Conservation (phyloP, 2,797 vertebrate species). For the Sarcoramphus papa region DNA sequence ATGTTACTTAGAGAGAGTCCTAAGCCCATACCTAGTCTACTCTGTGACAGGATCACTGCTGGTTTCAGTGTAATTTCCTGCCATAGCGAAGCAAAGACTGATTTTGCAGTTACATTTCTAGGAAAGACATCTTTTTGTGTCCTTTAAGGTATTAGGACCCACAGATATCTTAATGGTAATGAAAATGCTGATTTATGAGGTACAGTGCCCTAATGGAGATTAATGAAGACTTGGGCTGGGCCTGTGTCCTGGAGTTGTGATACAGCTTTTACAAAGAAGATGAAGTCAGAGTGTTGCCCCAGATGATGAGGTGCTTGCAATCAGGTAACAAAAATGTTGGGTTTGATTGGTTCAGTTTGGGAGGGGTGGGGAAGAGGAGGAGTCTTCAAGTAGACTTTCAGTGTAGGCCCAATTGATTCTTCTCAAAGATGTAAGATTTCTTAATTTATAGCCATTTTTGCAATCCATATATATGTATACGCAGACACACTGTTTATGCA, state of each 20-base stretch:
- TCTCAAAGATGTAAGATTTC: neutral
- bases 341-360: neutral
- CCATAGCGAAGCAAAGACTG: neutral
- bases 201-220: neutral
- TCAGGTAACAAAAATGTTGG: neutral
- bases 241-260: neutral
- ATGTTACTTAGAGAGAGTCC: neutral
- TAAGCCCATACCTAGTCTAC: neutral
- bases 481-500: neutral
- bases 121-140: neutral
- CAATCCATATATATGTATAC: rapidly evolving
- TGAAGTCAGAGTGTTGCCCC: neutral
- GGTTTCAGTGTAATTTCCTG: neutral
- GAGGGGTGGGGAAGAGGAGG: neutral
- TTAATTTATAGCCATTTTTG: neutral
- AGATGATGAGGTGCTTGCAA: neutral
- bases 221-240: neutral
- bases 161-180: neutral
- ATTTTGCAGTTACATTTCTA: neutral
- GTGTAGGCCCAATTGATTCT: neutral
- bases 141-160: neutral
- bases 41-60: neutral
- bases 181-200: neutral
- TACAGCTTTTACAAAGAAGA: neutral
- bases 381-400: neutral